A percentile compares a stretch with the other conserved stretches of the same genome.
Conservation (phyloP, 1,140 invertebrate genomes). For the Pogonomyrmex barbatus region DNA sequence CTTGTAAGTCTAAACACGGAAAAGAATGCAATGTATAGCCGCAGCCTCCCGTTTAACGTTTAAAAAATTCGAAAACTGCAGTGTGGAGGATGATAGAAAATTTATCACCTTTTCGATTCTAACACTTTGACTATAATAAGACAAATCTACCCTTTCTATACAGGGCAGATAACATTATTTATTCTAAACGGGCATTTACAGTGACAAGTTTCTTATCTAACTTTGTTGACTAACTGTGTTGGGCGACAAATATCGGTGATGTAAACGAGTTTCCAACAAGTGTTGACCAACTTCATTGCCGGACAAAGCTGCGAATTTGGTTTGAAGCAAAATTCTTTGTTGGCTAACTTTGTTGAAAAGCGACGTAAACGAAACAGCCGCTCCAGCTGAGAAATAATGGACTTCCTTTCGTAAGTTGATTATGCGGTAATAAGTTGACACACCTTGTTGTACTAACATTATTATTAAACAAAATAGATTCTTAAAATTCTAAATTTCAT, state of each 20-base stretch:
- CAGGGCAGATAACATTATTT: not conserved
- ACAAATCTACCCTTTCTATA: too few relatives aligned
- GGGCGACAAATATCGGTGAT: slow-evolving; percentile 27
- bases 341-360: slow-evolving; percentile 8
- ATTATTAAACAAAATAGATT: not conserved
- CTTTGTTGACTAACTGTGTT: slow-evolving; percentile 21
- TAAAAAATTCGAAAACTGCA: slow-evolving; percentile 20
- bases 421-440: slow-evolving; percentile 11
- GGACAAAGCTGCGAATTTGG: slow-evolving; percentile 24
- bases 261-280: slow-evolving; percentile 33
- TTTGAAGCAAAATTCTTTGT: slow-evolving; percentile 40
- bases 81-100: not conserved
- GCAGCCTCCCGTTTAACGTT: not conserved
- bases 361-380: slow-evolving; percentile 10
- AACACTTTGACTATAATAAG: not conserved
- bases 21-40: slow-evolving; percentile 36
- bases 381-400: not conserved
- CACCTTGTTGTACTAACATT: not conserved
- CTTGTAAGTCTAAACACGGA: slow-evolving; percentile 23
- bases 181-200: not conserved
- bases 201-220: slow-evolving; percentile 19
- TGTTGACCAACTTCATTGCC: slow-evolving; percentile 18
- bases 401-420: not conserved
- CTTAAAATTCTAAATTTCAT: not conserved
- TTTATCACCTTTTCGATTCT: not conserved